phyloP scores from a whole-genome alignment of 2,888 invertebrate species.

The Acleris literana region DNA sequence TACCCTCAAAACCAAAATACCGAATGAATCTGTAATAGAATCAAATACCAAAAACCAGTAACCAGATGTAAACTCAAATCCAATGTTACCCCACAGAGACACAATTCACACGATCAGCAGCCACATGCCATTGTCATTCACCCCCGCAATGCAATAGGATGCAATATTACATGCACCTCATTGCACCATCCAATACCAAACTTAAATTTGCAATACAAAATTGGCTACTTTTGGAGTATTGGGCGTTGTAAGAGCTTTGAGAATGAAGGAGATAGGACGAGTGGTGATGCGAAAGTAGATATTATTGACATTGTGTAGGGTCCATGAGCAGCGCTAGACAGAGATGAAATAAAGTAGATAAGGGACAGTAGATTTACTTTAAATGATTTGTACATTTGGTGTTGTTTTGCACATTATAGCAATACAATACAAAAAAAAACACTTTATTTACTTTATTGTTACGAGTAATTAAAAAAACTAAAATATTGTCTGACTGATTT shows the following conservation, averaged over 20 bases:
- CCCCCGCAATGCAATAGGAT: slow-evolving; percentile 8
- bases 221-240: too few relatives aligned
- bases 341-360: slow-evolving; percentile 13
- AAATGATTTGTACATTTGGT: not conserved
- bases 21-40: slow-evolving; percentile 3
- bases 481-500: too few relatives aligned
- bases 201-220: too few relatives aligned
- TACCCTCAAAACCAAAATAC: too few relatives aligned
- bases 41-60: slow-evolving; percentile 21
- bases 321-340: slow-evolving; percentile 7
- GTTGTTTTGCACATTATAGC: too few relatives aligned
- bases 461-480: too few relatives aligned
- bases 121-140: slow-evolving; percentile 33
- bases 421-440: too few relatives aligned
- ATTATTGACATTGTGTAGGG: slow-evolving; percentile 22
- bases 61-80: slow-evolving; percentile 32
- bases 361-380: slow-evolving; percentile 8
- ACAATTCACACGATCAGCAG: slow-evolving; percentile 32
- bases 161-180: slow-evolving; percentile 17
- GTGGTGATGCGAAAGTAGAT: slow-evolving; percentile 15
- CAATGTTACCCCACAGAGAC: slow-evolving; percentile 24
- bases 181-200: not conserved
- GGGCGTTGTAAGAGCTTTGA: not conserved
- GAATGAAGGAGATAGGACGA: slow-evolving; percentile 2
- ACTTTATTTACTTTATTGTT: too few relatives aligned